phyloP scores from a whole-genome alignment of 2,888 invertebrate species.

The Odontocolon sp. region DNA sequence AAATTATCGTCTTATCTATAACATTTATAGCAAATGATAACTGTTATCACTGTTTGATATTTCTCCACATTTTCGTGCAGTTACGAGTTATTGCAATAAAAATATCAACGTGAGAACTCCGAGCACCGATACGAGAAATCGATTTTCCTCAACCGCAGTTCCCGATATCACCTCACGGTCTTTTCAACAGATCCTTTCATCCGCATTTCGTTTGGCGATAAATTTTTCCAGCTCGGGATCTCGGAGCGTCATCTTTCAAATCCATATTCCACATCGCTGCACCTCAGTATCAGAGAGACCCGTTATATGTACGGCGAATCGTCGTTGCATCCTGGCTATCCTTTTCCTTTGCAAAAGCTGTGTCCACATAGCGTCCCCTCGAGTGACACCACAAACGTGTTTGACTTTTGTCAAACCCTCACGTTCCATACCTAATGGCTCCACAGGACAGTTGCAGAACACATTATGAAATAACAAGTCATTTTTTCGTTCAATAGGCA shows the following conservation, averaged over 20 bases:
- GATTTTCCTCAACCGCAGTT: slow-evolving; percentile 29
- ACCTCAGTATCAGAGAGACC: background rate
- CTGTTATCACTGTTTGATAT: no score
- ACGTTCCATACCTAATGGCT: no score
- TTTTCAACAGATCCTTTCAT: slow-evolving; percentile 42
- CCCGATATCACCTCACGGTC: slow-evolving; percentile 28
- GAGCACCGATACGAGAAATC: slow-evolving; percentile 30
- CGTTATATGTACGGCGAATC: background rate
- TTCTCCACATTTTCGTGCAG: background rate
- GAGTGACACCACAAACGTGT: no score
- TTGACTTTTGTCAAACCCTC: no score
- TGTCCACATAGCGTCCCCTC: background rate
- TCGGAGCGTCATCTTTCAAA: slow-evolving; percentile 48
- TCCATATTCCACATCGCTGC: slow-evolving; percentile 9
- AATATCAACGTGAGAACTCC: background rate
- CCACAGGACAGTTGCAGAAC: no score
- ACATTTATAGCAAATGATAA: no score
- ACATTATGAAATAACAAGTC: no score
- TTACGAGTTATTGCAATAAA: slow-evolving; percentile 5
- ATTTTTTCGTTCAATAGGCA: no score
- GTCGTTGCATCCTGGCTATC: background rate
- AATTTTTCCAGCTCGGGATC: slow-evolving; percentile 35
- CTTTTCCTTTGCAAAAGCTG: background rate
- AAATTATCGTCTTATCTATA: no score
- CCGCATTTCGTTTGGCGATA: slow-evolving; percentile 41